Base-by-base conservation (phyloP, 92 coral and sea anemone species). In the Montipora capitata region DNA sequence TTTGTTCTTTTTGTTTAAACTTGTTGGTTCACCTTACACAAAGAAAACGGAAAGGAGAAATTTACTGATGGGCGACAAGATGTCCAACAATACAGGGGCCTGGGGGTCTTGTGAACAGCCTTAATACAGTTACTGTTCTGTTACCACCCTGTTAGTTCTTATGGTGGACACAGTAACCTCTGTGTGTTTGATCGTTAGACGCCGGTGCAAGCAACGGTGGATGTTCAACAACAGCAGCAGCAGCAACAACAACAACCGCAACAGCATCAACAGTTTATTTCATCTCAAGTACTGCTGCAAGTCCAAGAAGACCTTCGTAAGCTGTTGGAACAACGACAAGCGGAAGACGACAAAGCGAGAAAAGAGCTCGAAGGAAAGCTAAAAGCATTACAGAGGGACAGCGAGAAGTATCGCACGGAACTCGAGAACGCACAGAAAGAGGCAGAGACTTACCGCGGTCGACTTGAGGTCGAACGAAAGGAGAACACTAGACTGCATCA, bases 301-400 rank as follows among this genome's bases (percentile, higher is more conserved):
- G 99, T 97, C 5, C 96, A 96, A 62, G 98, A 96, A 84, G 99
- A 98, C 79, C 93, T 91, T 78, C 94, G 98, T 64, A 98, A 94
- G 79, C 74, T 96, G 20, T 83, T 98, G 57, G 98, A 98, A 57
- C 96, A 95, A 40, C 91, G 93, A 79, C 97, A 98, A 73, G 94
- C 77, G 15, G 99, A 98, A 80, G 95, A 92, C 84, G 94, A 92
- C 14, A 91, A 96, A 56, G 80, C 94, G 18, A 78, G 99, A 61
- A 93, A 96, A 71, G 98, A 96, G 69, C 87, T 98, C 69, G 98
- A 98, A 83, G 99, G 91, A n/a, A 98, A 93, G 67, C 87, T 98
- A 40, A 74, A 92, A 43, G 91, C 96, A 65, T 77, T 96, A 49
- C 99, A 95, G 10, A 89, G 96, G 56, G 98, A 97, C 90, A 97